phyloP scores from a whole-genome alignment of 2,888 invertebrate genomes.

The Pocota personata region DNA sequence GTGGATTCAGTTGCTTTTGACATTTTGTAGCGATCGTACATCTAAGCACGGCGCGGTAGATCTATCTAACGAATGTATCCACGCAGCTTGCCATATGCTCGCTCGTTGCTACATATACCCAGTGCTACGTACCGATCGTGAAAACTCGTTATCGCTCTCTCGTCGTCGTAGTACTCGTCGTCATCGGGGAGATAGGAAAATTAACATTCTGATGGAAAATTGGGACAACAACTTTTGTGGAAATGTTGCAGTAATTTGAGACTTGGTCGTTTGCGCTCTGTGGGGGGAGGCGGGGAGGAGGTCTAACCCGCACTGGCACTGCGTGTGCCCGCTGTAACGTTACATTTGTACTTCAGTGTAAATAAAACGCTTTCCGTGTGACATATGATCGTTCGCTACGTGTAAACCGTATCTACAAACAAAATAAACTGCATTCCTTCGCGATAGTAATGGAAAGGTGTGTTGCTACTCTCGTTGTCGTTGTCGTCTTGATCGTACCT shows the following conservation, averaged over 20 bases:
- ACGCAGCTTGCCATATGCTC: conserved; percentile 1
- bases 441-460: conserved; percentile 60
- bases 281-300: conserved; percentile 4
- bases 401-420: conserved; percentile 64
- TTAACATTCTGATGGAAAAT: conserved; percentile 74
- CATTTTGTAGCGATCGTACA: conserved; percentile 46
- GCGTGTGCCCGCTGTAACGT: conserved; percentile 55
- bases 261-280: conserved; percentile 58
- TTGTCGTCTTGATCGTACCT: conserved; percentile 31
- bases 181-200: conserved; percentile 53
- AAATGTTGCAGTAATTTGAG: conserved; percentile 72
- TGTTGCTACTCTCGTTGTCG: conserved; percentile 28
- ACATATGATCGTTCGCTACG: conserved; percentile 65
- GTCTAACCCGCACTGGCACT: conserved; percentile 38
- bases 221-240: conserved; percentile 73
- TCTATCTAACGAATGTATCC: conserved; percentile 34
- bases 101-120: not conserved
- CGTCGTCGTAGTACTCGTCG: not conserved
- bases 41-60: not conserved
- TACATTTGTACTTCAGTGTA: conserved; percentile 59
- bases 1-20: conserved; percentile 49
- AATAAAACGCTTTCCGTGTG: conserved; percentile 69
- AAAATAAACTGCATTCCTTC: conserved; percentile 66
- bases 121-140: conserved; percentile 44
- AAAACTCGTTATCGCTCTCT: conserved; percentile 70